Percentiles rank a stretch among this genome's conserved stretches.
phyloP scores from a whole-genome alignment of 2,113 vertebrate species.

The Cercocebus atys region DNA sequence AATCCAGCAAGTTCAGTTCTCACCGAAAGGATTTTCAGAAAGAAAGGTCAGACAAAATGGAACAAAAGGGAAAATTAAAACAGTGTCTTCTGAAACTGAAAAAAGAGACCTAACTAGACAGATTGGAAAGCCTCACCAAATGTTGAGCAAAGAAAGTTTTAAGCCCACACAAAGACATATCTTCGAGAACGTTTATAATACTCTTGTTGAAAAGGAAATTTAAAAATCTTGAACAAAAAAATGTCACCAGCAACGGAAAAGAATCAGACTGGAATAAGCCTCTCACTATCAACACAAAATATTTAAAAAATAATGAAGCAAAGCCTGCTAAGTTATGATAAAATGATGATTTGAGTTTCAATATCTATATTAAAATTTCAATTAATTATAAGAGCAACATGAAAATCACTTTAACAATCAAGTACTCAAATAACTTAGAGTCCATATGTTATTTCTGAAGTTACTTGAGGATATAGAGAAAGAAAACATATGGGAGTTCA shows the following conservation, averaged over 20 bases:
- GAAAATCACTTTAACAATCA: neutral
- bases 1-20: neutral
- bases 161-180: neutral
- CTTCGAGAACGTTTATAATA: neutral
- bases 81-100: neutral
- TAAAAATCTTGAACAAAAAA: neutral
- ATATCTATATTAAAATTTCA: neutral
- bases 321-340: neutral
- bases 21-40: neutral
- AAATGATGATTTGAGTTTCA: neutral
- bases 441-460: neutral
- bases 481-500: neutral
- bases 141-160: neutral
- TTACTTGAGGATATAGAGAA: neutral
- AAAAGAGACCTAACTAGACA: neutral
- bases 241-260: neutral
- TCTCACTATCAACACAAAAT: neutral
- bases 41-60: neutral
- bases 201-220: neutral
- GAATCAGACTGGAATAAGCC: neutral
- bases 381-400: neutral
- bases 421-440: neutral
- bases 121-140: neutral
- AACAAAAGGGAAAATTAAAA: conserved; percentile 23
- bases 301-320: neutral